These are phyloP conservation scores for Lutjanus campechanus DNA, from an alignment of 2,797 vertebrate species.

Conservation along the genomic window DNA sequence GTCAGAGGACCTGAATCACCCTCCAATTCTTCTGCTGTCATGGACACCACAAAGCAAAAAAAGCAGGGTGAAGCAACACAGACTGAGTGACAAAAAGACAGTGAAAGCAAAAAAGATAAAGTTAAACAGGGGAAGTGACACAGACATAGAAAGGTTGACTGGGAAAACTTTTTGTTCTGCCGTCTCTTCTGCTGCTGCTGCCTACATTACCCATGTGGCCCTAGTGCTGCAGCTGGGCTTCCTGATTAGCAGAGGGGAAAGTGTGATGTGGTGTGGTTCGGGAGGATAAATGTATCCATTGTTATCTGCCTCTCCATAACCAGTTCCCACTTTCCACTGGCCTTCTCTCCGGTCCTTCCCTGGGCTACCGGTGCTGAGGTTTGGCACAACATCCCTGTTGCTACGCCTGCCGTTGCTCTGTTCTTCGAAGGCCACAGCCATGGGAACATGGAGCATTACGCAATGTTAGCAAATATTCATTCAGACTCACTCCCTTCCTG, in stretches of 20 bases:
- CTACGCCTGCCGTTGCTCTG: constrained; percentile 68
- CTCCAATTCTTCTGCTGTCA: constrained; percentile 54
- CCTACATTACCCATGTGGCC: constrained; percentile 67
- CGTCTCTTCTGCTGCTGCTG: constrained; percentile 8
- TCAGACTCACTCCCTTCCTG: constrained; percentile 88
- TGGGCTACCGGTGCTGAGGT: constrained; percentile 61
- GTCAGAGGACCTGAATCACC: constrained; percentile 53
- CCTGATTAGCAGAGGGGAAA: constrained; percentile 65
- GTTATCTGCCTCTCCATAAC: constrained; percentile 67
- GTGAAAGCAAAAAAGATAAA: constrained; percentile 30
- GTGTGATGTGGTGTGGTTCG: constrained; percentile 62
- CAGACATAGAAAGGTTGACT: background rate
- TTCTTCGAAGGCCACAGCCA: constrained; percentile 81
- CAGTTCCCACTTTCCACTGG: constrained; percentile 73
- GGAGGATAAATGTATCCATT: constrained; percentile 77
- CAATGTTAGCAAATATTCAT: constrained; percentile 86
- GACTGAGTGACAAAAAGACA: constrained; percentile 30
- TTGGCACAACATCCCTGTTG: constrained; percentile 65
- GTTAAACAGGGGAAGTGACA: constrained; percentile 22
- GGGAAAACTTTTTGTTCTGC: background rate
- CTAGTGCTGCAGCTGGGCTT: constrained; percentile 35
- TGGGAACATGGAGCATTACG: constrained; percentile 84
- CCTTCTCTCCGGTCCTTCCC: constrained; percentile 39
- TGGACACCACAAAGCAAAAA: constrained; percentile 28
- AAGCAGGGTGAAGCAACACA: constrained; percentile 19